These are phyloP conservation scores for Neoniphon sammara DNA, from an alignment of 2,797 vertebrate species.

Conservation along the genomic window DNA sequence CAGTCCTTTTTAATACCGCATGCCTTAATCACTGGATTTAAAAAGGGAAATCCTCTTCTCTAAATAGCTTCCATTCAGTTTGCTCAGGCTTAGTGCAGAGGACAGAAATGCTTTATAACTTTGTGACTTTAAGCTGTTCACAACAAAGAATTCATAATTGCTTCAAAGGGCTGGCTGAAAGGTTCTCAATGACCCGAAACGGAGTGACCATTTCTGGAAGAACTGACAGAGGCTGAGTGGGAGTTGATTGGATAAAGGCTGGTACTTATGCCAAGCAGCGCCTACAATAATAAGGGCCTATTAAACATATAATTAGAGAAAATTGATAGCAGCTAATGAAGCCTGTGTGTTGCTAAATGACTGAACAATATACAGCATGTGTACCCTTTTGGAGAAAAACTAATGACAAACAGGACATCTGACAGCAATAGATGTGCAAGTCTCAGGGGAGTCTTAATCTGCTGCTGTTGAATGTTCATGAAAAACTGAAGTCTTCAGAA, in stretches of 20 bases:
- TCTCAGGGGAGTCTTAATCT: slow-evolving; percentile 50
- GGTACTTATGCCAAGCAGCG: slow-evolving; percentile 1
- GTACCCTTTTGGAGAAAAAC: slow-evolving; percentile 16
- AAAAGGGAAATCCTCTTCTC: slow-evolving; percentile 28
- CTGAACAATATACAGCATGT: slow-evolving; percentile 12
- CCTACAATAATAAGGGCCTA: neutral
- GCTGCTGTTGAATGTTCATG: slow-evolving; percentile 32
- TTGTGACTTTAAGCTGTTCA: slow-evolving; percentile 49
- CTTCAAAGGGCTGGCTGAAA: slow-evolving; percentile 39
- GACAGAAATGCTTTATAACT: slow-evolving; percentile 51
- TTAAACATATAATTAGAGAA: slow-evolving; percentile 23
- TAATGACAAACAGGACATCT: slow-evolving; percentile 38
- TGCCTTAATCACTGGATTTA: slow-evolving; percentile 39
- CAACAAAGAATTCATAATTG: slow-evolving; percentile 56
- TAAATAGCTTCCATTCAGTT: slow-evolving; percentile 47
- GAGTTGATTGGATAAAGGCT: slow-evolving; percentile 1
- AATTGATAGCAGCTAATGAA: slow-evolving; percentile 24
- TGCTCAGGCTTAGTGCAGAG: slow-evolving; percentile 35
- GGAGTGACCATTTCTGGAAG: slow-evolving; percentile 40
- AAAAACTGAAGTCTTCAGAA: slow-evolving; percentile 41
- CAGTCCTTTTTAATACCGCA: slow-evolving; percentile 27
- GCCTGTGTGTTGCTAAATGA: slow-evolving; percentile 24
- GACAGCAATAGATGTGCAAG: slow-evolving; percentile 19
- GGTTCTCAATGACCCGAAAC: slow-evolving; percentile 48
- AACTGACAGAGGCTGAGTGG: slow-evolving; percentile 22